Percentiles rank a stretch among this genome's conserved stretches.
phyloP scores from a whole-genome alignment of 2,113 vertebrate species.

The Suncus etruscus region DNA sequence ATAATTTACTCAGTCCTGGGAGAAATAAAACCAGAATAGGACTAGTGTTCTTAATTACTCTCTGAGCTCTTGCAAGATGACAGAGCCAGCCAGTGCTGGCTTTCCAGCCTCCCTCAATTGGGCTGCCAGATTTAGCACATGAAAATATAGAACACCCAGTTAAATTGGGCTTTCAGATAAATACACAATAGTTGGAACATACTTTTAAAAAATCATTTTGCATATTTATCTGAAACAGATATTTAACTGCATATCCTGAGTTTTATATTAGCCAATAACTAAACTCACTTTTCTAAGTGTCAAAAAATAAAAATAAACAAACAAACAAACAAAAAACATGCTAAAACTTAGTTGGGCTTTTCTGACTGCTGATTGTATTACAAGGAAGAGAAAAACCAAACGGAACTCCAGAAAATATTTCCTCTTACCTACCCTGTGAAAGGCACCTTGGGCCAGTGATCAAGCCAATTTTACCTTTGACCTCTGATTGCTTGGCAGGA shows the following conservation, averaged over 20 bases:
- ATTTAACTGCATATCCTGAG: not conserved
- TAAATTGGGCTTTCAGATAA: not conserved
- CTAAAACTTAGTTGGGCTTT: not conserved
- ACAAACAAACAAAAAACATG: not conserved
- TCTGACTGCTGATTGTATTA: too few relatives aligned
- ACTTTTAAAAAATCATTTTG: not conserved
- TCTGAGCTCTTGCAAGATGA: not conserved
- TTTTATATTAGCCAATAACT: not conserved
- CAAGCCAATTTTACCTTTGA: not conserved
- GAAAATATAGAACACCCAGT: not conserved
- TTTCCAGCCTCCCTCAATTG: not conserved
- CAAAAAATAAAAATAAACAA: too few relatives aligned
- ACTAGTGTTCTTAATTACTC: not conserved
- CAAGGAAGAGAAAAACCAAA: not conserved
- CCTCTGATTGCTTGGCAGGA: not conserved
- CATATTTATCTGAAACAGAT: not conserved
- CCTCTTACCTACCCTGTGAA: not conserved
- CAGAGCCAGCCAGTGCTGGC: not conserved
- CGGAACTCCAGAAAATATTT: not conserved
- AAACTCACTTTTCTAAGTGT: not conserved
- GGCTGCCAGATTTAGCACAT: not conserved
- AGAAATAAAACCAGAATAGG: conserved; percentile 38
- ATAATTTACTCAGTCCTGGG: conserved; percentile 17
- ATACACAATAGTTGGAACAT: not conserved
- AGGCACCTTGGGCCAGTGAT: not conserved